phyloP scores from a whole-genome alignment of 2,888 invertebrate genomes.

The Netelia virgata region DNA sequence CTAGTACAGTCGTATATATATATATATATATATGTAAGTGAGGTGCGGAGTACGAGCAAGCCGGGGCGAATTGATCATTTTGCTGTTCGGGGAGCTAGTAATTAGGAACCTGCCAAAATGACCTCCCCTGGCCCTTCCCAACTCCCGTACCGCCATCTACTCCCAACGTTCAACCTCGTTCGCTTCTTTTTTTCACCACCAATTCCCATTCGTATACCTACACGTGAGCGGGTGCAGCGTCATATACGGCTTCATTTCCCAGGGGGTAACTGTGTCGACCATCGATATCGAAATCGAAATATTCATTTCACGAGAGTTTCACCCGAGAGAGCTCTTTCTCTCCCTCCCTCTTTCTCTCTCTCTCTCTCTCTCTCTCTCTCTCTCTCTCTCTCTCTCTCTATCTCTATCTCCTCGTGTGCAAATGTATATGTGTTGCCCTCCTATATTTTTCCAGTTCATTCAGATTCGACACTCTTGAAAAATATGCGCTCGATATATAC shows the following conservation, averaged over 20 bases:
- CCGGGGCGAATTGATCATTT: slow-evolving; percentile 67
- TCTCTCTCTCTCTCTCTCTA: slow-evolving; percentile 46
- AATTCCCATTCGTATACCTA: neutral
- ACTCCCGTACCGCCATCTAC: slow-evolving; percentile 5
- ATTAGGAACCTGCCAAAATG: slow-evolving; percentile 61
- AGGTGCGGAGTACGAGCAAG: slow-evolving; percentile 51
- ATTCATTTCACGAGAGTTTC: slow-evolving; percentile 63
- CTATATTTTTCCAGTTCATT: slow-evolving; percentile 52
- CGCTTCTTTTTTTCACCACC: slow-evolving; percentile 14
- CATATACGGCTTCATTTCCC: slow-evolving; percentile 63
- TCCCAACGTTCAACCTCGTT: neutral
- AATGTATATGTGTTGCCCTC: slow-evolving; percentile 4
- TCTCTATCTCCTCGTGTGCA: slow-evolving; percentile 10
- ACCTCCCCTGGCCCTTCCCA: slow-evolving; percentile 25
- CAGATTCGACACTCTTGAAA: slow-evolving; percentile 37
- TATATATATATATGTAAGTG: neutral
- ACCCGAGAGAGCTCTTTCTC: slow-evolving; percentile 28
- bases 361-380: slow-evolving; percentile 22
- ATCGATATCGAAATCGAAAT: slow-evolving; percentile 72
- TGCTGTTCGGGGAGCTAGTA: slow-evolving; percentile 57
- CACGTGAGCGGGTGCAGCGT: slow-evolving; percentile 13
- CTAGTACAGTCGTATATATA: too few relatives aligned
- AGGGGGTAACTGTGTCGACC: slow-evolving; percentile 52
- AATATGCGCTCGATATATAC: slow-evolving; percentile 1
- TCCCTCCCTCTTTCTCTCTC: too few relatives aligned